phyloP scores from a whole-genome alignment of 2,113 vertebrate genomes.

The Castor canadensis region DNA sequence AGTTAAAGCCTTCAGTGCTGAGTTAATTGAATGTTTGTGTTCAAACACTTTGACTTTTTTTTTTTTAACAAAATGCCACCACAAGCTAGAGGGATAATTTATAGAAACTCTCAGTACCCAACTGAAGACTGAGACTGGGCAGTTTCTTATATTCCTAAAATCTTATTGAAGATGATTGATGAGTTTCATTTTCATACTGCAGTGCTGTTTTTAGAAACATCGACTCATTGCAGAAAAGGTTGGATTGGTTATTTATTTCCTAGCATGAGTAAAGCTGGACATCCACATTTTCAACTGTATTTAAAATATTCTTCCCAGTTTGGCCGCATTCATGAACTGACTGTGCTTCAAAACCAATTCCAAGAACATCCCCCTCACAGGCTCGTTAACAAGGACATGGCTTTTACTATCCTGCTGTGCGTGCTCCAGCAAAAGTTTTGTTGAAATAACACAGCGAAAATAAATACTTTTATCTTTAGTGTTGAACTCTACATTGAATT shows the following conservation, averaged over 20 bases:
- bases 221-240: background rate
- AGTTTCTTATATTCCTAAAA: background rate
- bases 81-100: background rate
- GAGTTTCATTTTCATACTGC: background rate
- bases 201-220: background rate
- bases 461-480: background rate
- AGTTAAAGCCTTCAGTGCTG: background rate
- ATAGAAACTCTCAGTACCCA: background rate
- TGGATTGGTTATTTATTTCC: background rate
- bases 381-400: background rate
- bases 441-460: background rate
- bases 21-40: background rate
- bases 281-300: background rate
- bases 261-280: background rate
- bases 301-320: background rate
- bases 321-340: background rate
- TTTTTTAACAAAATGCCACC: background rate
- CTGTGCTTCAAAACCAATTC: background rate
- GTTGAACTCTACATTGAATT: background rate
- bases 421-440: background rate
- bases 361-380: background rate
- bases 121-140: background rate
- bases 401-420: background rate
- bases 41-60: background rate
- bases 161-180: background rate